Conservation (phyloP, 2,888 invertebrate species). For the Chalcis sispes region DNA sequence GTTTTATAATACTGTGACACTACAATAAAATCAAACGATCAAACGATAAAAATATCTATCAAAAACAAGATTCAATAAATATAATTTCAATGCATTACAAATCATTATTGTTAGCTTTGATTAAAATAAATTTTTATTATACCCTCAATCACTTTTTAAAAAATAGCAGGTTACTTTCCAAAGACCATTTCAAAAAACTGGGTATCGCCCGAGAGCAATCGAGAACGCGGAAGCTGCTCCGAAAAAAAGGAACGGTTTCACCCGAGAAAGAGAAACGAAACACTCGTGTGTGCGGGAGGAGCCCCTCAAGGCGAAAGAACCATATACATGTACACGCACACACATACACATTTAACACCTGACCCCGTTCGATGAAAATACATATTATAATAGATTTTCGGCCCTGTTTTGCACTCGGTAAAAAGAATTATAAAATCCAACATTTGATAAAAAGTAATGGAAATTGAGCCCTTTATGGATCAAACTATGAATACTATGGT, state of each 20-base stretch:
- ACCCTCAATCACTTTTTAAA: background rate
- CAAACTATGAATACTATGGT: too few relatives aligned
- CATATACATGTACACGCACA: conserved; percentile 14
- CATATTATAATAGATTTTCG: conserved; percentile 44
- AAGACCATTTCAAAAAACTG: conserved; percentile 44
- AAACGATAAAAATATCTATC: too few relatives aligned
- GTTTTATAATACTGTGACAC: too few relatives aligned
- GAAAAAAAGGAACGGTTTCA: conserved; percentile 51
- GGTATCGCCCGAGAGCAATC: conserved; percentile 5
- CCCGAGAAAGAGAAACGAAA: conserved; percentile 52
- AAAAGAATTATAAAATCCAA: too few relatives aligned
- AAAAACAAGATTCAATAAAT: too few relatives aligned
- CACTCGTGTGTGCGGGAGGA: conserved; percentile 50
- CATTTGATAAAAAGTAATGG: too few relatives aligned
- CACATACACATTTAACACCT: conserved; percentile 51
- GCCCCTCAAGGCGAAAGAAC: conserved; percentile 41
- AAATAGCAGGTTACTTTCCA: conserved; percentile 46
- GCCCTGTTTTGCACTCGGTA: conserved; percentile 10
- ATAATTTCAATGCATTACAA: too few relatives aligned
- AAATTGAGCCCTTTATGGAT: too few relatives aligned
- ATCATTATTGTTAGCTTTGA: background rate
- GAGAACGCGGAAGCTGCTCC: conserved; percentile 55
- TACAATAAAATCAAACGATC: too few relatives aligned
- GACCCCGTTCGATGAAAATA: conserved; percentile 63
- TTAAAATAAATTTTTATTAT: background rate